Conservation (phyloP, 2,888 invertebrate species). For the Macrophya alboannulata region DNA sequence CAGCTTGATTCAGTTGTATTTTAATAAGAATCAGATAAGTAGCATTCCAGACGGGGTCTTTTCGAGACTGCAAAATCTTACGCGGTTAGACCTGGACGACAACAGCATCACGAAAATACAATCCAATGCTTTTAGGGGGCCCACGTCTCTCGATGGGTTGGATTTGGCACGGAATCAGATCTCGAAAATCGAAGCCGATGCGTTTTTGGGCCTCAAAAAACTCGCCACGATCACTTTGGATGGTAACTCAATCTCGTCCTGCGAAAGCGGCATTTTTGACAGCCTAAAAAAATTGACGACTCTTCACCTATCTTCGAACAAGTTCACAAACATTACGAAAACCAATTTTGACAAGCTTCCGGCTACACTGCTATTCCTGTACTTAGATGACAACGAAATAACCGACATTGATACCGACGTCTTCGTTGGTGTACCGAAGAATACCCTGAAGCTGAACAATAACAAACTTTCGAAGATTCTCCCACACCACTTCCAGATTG, state of each 20-base stretch:
- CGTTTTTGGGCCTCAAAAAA: constrained; percentile 76
- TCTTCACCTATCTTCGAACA: constrained; percentile 78
- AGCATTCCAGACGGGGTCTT: constrained; percentile 64
- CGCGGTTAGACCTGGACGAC: background rate
- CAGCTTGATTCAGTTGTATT: constrained; percentile 63
- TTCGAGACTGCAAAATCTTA: constrained; percentile 59
- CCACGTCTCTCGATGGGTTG: constrained; percentile 68
- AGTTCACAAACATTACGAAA: constrained; percentile 75
- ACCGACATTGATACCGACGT: constrained; percentile 75
- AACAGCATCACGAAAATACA: constrained; percentile 40
- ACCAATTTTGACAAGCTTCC: constrained; percentile 75
- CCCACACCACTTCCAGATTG: constrained; percentile 59
- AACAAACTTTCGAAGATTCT: constrained; percentile 69
- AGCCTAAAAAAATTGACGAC: constrained; percentile 75
- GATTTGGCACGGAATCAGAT: constrained; percentile 75
- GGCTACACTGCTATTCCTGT: constrained; percentile 75
- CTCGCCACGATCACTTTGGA: constrained; percentile 77
- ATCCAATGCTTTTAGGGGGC: background rate
- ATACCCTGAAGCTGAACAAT: constrained; percentile 78
- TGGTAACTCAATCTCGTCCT: constrained; percentile 72
- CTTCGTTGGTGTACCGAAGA: constrained; percentile 76
- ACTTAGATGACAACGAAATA: constrained; percentile 79
- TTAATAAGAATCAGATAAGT: constrained; percentile 63
- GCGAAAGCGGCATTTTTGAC: constrained; percentile 74
- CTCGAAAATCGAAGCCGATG: constrained; percentile 72